Percentiles rank a stretch among this genome's conserved stretches.
Conservation (phyloP, 2,113 vertebrate genomes). For the Oostethus manadensis region DNA sequence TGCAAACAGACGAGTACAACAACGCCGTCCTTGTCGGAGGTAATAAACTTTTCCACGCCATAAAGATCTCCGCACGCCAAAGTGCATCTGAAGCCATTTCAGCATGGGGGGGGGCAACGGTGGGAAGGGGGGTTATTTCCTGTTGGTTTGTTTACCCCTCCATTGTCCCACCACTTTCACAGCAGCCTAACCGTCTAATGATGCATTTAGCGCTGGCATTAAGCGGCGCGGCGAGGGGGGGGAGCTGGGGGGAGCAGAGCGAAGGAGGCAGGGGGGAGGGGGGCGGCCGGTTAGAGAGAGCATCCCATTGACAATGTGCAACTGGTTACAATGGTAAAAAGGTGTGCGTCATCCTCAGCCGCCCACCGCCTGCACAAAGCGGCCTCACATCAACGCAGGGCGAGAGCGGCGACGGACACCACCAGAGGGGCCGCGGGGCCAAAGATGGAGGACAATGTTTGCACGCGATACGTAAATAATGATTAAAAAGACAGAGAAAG, state of each 20-base stretch:
- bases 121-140: constrained; percentile 10
- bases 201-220: constrained; percentile 63
- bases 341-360: constrained; percentile 24
- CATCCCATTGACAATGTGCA: constrained; percentile 21
- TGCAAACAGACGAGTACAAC: constrained; percentile 1
- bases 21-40: constrained; percentile 9
- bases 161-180: constrained; percentile 62
- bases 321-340: constrained; percentile 32
- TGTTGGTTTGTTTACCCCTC: constrained; percentile 46
- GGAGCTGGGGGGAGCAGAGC: neutral
- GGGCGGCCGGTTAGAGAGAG: constrained; percentile 13
- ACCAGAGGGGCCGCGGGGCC: constrained; percentile 1
- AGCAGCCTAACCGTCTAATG: constrained; percentile 63
- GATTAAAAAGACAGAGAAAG: neutral
- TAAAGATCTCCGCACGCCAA: constrained; percentile 1
- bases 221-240: constrained; percentile 24
- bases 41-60: constrained; percentile 13
- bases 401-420: constrained; percentile 15
- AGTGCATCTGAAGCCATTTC: constrained; percentile 5
- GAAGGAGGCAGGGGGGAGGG: neutral
- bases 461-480: constrained; percentile 8
- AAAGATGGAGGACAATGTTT: constrained; percentile 12
- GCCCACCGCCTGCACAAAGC: constrained; percentile 19
- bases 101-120: neutral
- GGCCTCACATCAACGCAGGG: constrained; percentile 20